A percentile compares a stretch with the other conserved stretches of the same genome.
Evolutionary conservation across 2,888 invertebrate genomes (phyloP).

Genomic region (Unio delphinus): DNA sequence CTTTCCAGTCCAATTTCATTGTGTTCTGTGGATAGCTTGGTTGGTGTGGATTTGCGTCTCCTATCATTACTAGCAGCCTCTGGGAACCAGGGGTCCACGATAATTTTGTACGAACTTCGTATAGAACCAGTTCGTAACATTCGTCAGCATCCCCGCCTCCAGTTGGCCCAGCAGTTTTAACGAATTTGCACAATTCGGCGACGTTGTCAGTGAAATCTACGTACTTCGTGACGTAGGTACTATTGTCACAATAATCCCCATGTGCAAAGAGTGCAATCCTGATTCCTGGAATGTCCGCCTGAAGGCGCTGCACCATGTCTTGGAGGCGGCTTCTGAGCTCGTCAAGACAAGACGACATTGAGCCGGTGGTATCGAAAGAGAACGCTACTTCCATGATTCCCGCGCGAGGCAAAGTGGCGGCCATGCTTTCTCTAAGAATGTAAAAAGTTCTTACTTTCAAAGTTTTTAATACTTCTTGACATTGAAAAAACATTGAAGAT

Average conservation of each 20-base stretch:
- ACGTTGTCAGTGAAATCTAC: slow-evolving; percentile 46
- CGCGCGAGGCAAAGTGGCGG: slow-evolving; percentile 16
- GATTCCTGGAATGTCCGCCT: slow-evolving; percentile 63
- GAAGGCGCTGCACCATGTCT: slow-evolving; percentile 63
- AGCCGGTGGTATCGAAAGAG: slow-evolving; percentile 63
- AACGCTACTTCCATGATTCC: slow-evolving; percentile 60
- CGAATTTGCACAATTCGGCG: slow-evolving; percentile 37
- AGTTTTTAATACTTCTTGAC: no score
- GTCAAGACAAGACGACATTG: slow-evolving; percentile 49
- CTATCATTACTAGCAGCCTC: slow-evolving; percentile 52
- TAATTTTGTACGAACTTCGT: slow-evolving; percentile 35
- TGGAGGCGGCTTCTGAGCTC: slow-evolving; percentile 53
- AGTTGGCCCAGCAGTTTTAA: slow-evolving; percentile 30
- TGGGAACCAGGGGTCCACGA: slow-evolving; percentile 50
- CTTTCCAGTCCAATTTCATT: slow-evolving; percentile 36
- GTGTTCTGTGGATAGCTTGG: slow-evolving; percentile 17
- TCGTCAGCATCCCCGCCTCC: slow-evolving; percentile 52
- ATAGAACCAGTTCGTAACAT: slow-evolving; percentile 57
- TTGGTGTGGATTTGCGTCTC: slow-evolving; percentile 44
- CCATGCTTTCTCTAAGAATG: neutral
- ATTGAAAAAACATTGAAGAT: no score
- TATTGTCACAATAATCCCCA: slow-evolving; percentile 63
- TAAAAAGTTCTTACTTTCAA: neutral
- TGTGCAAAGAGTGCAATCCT: slow-evolving; percentile 65
- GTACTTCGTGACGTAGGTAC: slow-evolving; percentile 41